A percentile compares a stretch with the other conserved stretches of the same genome.
Conservation (phyloP, 92 coral and sea anemone species). For the Zoanthus sociatus region DNA sequence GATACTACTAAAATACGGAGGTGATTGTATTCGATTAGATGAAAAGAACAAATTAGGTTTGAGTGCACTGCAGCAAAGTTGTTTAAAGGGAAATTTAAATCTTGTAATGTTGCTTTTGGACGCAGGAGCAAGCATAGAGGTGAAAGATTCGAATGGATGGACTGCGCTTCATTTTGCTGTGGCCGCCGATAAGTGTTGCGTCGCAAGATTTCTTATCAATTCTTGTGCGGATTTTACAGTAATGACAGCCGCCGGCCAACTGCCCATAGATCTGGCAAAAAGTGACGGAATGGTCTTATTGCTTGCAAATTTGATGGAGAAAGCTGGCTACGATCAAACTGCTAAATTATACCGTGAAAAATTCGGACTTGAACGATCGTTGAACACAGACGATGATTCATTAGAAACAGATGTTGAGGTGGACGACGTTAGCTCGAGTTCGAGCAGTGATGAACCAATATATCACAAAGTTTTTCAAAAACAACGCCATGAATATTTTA, state of each 20-base stretch:
- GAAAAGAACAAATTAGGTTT: constrained; percentile 77
- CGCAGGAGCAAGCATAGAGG: constrained; percentile 76
- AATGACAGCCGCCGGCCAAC: constrained; percentile 73
- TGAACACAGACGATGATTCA: constrained; percentile 15
- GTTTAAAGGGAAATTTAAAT: constrained; percentile 66
- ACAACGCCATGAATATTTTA: constrained; percentile 16
- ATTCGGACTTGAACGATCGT: constrained; percentile 60
- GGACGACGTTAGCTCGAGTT: not conserved
- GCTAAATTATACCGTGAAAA: constrained; percentile 81
- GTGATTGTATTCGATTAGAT: constrained; percentile 72
- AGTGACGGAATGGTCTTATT: constrained; percentile 75
- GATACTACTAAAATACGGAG: constrained; percentile 82
- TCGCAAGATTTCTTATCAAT: constrained; percentile 74
- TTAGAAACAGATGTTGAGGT: not conserved
- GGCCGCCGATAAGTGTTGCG: constrained; percentile 61
- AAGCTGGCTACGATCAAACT: constrained; percentile 80
- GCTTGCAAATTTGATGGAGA: constrained; percentile 73
- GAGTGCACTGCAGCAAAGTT: constrained; percentile 85
- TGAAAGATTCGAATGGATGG: constrained; percentile 72
- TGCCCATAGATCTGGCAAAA: constrained; percentile 81
- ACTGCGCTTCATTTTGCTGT: constrained; percentile 80
- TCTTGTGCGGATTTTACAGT: constrained; percentile 85
- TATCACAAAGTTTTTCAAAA: constrained; percentile 8
- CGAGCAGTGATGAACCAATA: constrained; percentile 30
- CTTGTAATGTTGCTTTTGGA: constrained; percentile 72